Conservation (phyloP, 2,113 vertebrate genomes). For the Gambusia holbrooki region DNA sequence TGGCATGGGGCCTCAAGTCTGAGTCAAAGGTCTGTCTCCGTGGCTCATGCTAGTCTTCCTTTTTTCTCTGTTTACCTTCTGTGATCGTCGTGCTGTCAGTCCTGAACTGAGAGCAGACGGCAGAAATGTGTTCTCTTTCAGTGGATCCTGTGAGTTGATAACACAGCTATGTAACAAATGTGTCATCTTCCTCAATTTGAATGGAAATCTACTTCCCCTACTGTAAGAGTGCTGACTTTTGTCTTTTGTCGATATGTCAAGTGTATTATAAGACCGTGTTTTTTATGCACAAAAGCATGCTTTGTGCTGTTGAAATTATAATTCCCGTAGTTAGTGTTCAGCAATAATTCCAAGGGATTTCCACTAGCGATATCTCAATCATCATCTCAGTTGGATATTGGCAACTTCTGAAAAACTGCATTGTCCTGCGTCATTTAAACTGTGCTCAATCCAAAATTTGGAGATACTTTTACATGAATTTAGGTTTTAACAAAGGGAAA, state of each 20-base stretch:
- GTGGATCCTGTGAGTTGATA: slow-evolving; percentile 29
- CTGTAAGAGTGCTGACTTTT: slow-evolving; percentile 55
- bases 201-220: slow-evolving; percentile 37
- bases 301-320: slow-evolving; percentile 64
- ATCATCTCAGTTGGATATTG: slow-evolving; percentile 66
- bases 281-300: slow-evolving; percentile 60
- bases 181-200: slow-evolving; percentile 51
- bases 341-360: slow-evolving; percentile 44
- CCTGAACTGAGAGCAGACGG: slow-evolving; percentile 22
- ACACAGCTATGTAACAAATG: slow-evolving; percentile 45
- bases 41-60: slow-evolving; percentile 25
- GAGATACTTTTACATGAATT: slow-evolving; percentile 17
- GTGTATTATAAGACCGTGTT: slow-evolving; percentile 54
- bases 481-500: slow-evolving; percentile 32
- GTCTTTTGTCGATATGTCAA: slow-evolving; percentile 72
- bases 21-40: slow-evolving; percentile 52
- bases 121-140: slow-evolving; percentile 34
- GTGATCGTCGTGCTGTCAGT: slow-evolving; percentile 30
- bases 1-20: slow-evolving; percentile 67
- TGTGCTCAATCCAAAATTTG: slow-evolving; percentile 35
- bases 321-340: slow-evolving; percentile 58
- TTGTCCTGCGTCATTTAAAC: slow-evolving; percentile 47
- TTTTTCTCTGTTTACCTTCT: slow-evolving; percentile 32
- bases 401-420: slow-evolving; percentile 18
- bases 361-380: slow-evolving; percentile 49